Conservation (phyloP, 2,888 invertebrate species). For the Cyaniris semiargus region DNA sequence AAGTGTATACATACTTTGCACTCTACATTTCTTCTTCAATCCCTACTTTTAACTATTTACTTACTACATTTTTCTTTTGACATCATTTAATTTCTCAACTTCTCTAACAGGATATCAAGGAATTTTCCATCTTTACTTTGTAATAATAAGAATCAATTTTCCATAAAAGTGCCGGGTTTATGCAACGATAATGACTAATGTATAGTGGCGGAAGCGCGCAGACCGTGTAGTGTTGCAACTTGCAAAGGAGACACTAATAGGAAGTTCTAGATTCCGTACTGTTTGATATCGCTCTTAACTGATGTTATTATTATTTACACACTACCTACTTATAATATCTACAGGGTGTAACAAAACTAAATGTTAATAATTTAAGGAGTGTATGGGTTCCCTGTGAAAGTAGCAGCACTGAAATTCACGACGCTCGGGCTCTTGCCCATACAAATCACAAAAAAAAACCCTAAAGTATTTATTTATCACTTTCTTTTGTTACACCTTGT, state of each 20-base stretch:
- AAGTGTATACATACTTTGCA: too few species aligned
- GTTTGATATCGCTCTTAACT: background rate
- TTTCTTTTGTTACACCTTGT: too few species aligned
- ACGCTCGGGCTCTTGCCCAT: too few species aligned
- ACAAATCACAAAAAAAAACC: too few species aligned
- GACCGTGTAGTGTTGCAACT: constrained; percentile 9
- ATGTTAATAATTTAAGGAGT: too few species aligned
- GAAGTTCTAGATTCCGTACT: constrained; percentile 4
- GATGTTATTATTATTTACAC: background rate
- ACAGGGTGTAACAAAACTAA: too few species aligned
- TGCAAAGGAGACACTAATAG: constrained; percentile 1
- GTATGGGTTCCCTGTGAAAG: too few species aligned
- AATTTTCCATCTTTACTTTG: background rate
- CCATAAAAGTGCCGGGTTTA: background rate
- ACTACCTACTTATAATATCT: background rate
- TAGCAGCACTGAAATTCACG: too few species aligned
- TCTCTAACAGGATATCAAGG: background rate
- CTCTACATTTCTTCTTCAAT: too few species aligned
- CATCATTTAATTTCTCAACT: background rate
- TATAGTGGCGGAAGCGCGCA: background rate
- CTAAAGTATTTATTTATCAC: too few species aligned
- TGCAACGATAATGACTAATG: background rate
- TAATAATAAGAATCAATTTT: background rate
- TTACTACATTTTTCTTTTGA: background rate
- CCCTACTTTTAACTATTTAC: too few species aligned